Base-by-base conservation (phyloP, 2,113 vertebrate species). In the Myiozetetes cayanensis region DNA sequence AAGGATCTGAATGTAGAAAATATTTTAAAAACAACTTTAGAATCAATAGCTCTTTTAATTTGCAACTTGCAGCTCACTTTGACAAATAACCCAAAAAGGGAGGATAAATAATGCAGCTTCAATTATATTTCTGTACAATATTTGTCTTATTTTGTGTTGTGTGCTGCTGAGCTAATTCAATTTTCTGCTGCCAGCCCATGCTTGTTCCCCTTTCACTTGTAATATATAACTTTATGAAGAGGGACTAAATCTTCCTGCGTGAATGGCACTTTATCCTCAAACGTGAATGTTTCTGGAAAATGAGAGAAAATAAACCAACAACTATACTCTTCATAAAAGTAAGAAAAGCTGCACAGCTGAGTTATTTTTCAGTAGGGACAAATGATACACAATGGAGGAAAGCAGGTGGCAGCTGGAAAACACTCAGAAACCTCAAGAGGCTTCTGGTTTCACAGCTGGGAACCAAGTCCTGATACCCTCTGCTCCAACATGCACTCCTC, bases 1-100 rank as follows among this genome's bases (percentile, higher is more conserved):
- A 85, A 91, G 88, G 59, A 77, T 78, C 55, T 58, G 73, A 90
- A 85, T 35, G 85, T 37, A 94, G 85, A 78, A 94, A 96, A 94
- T 80, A 89, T 71, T 96, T 93, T 96, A 90, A 95, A 84, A 97
- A 68, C 90, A 97, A 94, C 94, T 94, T 93, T 58, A 55, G 71
- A 95, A 96, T 96, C 96, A 94, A 97, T 93, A 95, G 89, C 73
- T 90, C 77, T 94, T 97, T 96, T 96, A 97, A 97, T 96, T 96
- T 95, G 94, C 87, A 93, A 90, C 86, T 90, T 68, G 44, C 76
- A 84, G 78, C 79, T 89, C 50, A 10, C 85, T 86, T 91, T 97
- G 95, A 96, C 89, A 96, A 96, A 97, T 87, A 96, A 43, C 66
- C 58, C 37, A 9, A 63, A 89, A 87, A 53, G 44, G 65, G 39